Base-by-base conservation (phyloP, 2,888 invertebrate species). In the Griposia aprilina region DNA sequence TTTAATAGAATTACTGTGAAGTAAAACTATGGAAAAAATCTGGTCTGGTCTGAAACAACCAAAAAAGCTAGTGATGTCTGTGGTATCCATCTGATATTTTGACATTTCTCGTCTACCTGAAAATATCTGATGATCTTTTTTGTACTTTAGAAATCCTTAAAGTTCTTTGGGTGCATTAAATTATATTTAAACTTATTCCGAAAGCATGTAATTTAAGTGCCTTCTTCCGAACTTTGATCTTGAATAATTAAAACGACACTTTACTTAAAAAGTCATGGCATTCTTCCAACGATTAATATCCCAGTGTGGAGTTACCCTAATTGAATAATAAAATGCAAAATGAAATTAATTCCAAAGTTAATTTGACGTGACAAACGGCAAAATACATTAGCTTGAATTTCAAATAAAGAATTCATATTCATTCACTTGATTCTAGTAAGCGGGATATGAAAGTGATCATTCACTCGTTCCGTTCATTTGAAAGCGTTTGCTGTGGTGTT, bases 381-480 rank as follows among this genome's bases (percentile, higher is more conserved):
- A 82, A 85, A 85, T 70, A 67, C 74, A 82, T 82, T 75, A 81
- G 76, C 71, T 80, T 77, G 87, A 79, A 82, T 81, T 88, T 84
- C 78, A 85, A 85, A 88, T 84, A 88, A 84, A 87, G 83, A 88
- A 86, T 89, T 86, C 86, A 82, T 86, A 84, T 85, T 82, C 84
- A 86, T 82, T 88, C 87, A 85, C 77, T 84, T 78, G 74, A 81
- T 84, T 84, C 82, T 88, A 84, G 88, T 89, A 89, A 87, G 84
- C 68, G 82, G 78, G 81, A 77, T 89, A 87, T 89, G 89, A 88
- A 89, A 82, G 88, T 80, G 78, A 90, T 89, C 88, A 84, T 78
- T 90, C 89, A 88, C 74, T 89, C 76, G 79, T 87, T 87, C 83
- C 80, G 76, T 88, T 87, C 85, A 85, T 85, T 89, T 78, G 74